These are phyloP conservation scores for Papilio helenus DNA, from an alignment of 1,140 invertebrate species.

Conservation along the genomic window DNA sequence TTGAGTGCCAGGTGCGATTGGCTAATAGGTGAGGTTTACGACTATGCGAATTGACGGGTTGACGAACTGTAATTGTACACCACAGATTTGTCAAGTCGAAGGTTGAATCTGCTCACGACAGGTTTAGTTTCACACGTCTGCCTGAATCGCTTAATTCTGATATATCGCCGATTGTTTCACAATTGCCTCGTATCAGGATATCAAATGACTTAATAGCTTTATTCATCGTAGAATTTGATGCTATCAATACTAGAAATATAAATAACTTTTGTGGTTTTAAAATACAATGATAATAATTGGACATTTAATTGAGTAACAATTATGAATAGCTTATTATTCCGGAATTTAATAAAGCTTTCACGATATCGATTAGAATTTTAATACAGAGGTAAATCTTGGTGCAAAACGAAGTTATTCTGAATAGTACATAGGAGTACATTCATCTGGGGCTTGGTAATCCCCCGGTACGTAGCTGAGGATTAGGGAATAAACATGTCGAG, in stretches of 20 bases:
- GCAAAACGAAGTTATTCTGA: not conserved
- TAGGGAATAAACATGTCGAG: not conserved
- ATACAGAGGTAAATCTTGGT: not conserved
- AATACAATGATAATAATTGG: not conserved
- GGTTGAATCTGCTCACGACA: slow-evolving; percentile 3
- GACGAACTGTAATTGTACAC: slow-evolving; percentile 30
- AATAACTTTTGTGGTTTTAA: not conserved
- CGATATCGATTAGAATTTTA: not conserved
- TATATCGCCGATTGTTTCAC: slow-evolving; percentile 8
- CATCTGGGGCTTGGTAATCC: not conserved
- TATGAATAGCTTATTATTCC: not conserved
- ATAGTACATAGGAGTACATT: not conserved
- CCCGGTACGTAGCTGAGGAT: not conserved
- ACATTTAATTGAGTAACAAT: not conserved
- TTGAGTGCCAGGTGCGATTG: not conserved
- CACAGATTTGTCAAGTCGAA: slow-evolving; percentile 22
- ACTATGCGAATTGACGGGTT: slow-evolving; percentile 26
- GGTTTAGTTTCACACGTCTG: slow-evolving; percentile 19
- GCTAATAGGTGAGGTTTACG: slow-evolving; percentile 19
- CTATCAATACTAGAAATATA: not conserved
- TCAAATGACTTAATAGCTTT: not conserved
- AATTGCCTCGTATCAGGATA: not conserved
- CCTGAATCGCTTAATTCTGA: slow-evolving; percentile 11
- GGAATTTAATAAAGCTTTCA: not conserved
- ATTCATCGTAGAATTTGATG: not conserved